Base-by-base conservation (phyloP, 2,113 vertebrate genomes). In the Gobiocypris rarus region DNA sequence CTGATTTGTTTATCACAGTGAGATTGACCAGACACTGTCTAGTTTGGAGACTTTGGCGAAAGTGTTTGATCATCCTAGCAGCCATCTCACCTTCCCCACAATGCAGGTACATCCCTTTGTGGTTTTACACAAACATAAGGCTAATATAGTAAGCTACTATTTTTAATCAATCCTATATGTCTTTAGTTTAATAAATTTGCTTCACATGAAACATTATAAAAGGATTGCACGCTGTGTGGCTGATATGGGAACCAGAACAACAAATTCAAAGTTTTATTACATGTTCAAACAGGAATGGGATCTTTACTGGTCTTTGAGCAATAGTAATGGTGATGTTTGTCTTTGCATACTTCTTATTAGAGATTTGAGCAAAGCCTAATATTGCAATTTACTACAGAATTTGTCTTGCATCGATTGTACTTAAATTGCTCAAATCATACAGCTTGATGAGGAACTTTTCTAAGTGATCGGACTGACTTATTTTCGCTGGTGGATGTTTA, bases 1-100 rank as follows among this genome's bases (percentile, higher is more conserved):
- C 15, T 45, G 38, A 38, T 74, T 56, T 81, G 22, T 81, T 58
- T 31, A 83, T 77, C 56, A 75, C 94, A 97, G 96, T 75, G 96
- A 97, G 92, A 95, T 97, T 7, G 95, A 96, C 89, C 89, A 92
- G 88, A 96, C 95, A 0, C 91, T 96, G 81, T 93, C 91, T 0
- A 96, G 95, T 84, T 90, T 97, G 90, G 96, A 96, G 90, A 94
- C 92, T 0, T 90, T 97, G 90, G 94, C 93, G 54, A 95, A 93
- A 80, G 94, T 96, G 50, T 97, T 97, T 0, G 95, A 95, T 19
- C 89, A 94, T 74, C 93, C 95, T 0, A 78, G 9, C n/a, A 93
- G 92, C 77, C 90, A 94, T 63, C 82, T 89, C 75, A 90, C 89
- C 81, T 86, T 88, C 0, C 43, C 81, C 76, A 94, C 91, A 82